Base-by-base conservation (phyloP, 2,797 vertebrate genomes). In the Miichthys miiuy region DNA sequence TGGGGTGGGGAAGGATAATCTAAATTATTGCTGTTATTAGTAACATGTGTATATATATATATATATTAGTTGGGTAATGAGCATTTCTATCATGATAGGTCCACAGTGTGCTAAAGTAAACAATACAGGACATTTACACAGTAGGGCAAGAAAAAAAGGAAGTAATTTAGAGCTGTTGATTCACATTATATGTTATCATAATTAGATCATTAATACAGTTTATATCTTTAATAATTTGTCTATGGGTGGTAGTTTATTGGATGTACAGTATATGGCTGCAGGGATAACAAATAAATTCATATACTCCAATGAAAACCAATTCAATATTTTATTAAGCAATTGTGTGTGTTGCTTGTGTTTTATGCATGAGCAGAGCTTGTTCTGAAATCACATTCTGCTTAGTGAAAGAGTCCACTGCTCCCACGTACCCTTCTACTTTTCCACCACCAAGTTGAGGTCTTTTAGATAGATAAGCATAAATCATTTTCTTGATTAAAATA, bases 241-340 rank as follows among this genome's bases (percentile, higher is more conserved):
- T 68, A 66, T 65, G 52, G 20, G 63, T 55, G 55, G 23, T 67
- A 60, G 20, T 68, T 73, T 72, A 9, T 38, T 38, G 17, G 54
- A 51, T 57, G 14, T 62, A 42, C 21, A 57, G 46, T 58, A 21
- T 56, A 17, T 41, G 2, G 11, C 27, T 47, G 46, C n/a, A 77
- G 21, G 67, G 11, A 20, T 34, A 58, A 41, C 61, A 67, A 63
- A 82, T 62, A 70, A 73, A 80, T 25, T 56, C 47, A 47, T 48
- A 74, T 44, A 74, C 51, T 56, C 72, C 44, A 63, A 52, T 72
- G 71, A 80, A 81, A 80, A 81, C 51, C 20, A 76, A 55, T 82
- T 75, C 51, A 84, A 62, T 82, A 75, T 90, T 72, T 75, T 67
- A 84, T 71, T 27, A 77, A 80, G 73, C 75, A 83, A 75, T 50